Evolutionary conservation across 1,140 invertebrate species (phyloP).

Genomic region (Stratiolaelaps scimitus): DNA sequence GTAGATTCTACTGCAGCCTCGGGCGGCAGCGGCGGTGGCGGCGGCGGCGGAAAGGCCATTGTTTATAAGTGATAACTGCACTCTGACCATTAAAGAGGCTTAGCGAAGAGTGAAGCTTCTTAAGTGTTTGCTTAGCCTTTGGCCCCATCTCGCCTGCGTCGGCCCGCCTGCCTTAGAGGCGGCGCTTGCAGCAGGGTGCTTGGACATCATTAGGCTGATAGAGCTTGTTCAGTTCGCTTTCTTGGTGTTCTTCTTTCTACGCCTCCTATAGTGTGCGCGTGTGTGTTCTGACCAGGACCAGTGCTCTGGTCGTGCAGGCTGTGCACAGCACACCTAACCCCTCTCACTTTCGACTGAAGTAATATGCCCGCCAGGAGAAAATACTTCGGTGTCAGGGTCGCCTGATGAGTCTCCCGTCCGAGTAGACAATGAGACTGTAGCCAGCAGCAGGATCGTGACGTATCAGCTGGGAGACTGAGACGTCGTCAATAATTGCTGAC

Average conservation of each 20-base stretch:
- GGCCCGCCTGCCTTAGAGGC: no score
- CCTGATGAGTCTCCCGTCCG: no score
- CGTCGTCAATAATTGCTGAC: no score
- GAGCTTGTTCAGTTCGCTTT: slow-evolving; percentile 16
- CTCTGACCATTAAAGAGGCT: slow-evolving; percentile 29
- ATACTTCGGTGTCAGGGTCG: no score
- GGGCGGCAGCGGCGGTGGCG: background rate
- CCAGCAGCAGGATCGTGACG: no score
- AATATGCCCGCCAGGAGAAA: background rate
- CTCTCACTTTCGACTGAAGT: slow-evolving; percentile 8
- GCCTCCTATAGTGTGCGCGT: no score
- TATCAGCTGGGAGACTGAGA: no score
- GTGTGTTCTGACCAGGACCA: no score
- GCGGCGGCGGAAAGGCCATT: background rate
- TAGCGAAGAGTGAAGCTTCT: slow-evolving; percentile 27
- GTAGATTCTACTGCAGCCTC: background rate
- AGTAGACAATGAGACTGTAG: no score
- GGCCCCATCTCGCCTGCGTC: background rate
- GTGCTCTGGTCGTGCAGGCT: no score
- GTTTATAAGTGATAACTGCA: slow-evolving; percentile 29
- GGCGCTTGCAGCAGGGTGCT: no score
- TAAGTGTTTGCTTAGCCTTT: slow-evolving; percentile 29
- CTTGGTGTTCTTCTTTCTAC: slow-evolving; percentile 11
- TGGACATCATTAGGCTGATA: slow-evolving; percentile 27
- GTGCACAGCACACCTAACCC: no score